A percentile compares a stretch with the other conserved stretches of the same genome.
These are phyloP conservation scores for Aphodius sticticus DNA, from an alignment of 2,888 invertebrate species.

Conservation along the genomic window DNA sequence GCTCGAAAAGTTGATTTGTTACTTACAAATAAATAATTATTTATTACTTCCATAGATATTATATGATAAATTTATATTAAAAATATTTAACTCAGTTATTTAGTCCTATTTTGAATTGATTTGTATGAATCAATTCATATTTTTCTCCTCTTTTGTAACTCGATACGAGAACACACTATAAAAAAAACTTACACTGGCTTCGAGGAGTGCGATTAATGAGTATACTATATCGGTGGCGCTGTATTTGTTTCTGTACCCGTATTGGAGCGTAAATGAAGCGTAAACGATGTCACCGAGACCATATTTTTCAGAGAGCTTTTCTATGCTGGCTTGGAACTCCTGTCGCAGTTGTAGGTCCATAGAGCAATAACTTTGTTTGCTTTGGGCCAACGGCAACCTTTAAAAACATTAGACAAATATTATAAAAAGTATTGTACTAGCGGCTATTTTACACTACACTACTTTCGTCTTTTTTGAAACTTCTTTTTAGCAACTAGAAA, in stretches of 20 bases:
- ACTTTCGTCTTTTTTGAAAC: neutral
- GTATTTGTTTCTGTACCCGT: constrained; percentile 81
- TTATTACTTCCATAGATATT: no score
- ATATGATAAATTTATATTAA: no score
- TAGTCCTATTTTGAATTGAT: no score
- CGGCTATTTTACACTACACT: no score
- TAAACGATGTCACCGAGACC: constrained; percentile 75
- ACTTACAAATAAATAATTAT: no score
- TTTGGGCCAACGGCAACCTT: constrained; percentile 85
- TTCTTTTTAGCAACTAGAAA: neutral
- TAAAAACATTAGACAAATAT: constrained; percentile 33
- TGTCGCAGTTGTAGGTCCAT: constrained; percentile 89
- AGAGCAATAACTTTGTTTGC: constrained; percentile 82
- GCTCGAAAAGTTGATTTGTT: no score
- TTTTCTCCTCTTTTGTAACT: neutral
- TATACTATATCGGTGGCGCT: constrained; percentile 87
- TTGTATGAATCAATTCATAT: no score
- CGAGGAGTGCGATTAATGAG: constrained; percentile 80
- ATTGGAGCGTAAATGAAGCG: constrained; percentile 81
- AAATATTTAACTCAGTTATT: no score
- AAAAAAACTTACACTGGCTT: constrained; percentile 67
- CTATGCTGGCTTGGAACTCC: constrained; percentile 76
- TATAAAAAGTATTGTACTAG: constrained; percentile 20
- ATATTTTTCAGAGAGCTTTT: constrained; percentile 72
- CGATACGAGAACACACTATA: neutral